Evolutionary conservation across 1,140 invertebrate genomes (phyloP), one percentile per base, ranked within the genome.

Genomic region (Ips typographus): DNA sequence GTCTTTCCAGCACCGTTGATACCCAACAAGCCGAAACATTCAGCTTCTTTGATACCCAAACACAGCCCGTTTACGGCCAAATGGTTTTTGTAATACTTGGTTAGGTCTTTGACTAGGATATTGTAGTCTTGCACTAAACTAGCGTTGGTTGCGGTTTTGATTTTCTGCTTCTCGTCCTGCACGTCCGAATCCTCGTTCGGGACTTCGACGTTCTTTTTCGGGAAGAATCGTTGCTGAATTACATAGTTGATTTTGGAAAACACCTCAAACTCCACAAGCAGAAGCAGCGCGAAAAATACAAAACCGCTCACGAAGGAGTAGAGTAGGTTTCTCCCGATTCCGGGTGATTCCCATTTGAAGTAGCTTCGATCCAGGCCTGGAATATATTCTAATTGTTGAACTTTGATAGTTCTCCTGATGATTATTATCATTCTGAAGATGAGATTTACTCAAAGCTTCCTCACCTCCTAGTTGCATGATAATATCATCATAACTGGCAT

Each of bases 11-110:
- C 79, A 36, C 93, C 93, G 80, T 95, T 95, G 2, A 93, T 86
- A 5, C 95, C 95, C 40, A 98, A 82, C 43, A 98, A 81, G 1
- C 95, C 95, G 80, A 97, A 97, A 77, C 94, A 96, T 83, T 97
- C 91, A 76, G 75, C 77, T 44, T 79, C 70, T 22, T 84, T 82
- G 2, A 84, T 77, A 41, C 81, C 86, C 65, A 94, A 85, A 76
- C 86, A 89, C 1, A 94, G 77, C 73, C 89, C 85, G 72, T 91
- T 85, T 0, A 94, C 92, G 2, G 92, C 93, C 37, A 87, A 77
- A 58, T 90, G 82, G 2, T 84, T 83, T 1, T 86, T 83, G 68
- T 91, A 92, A 74, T 86, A 87, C 77, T 94, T 94, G 2, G 86
- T 86, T 2, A 91, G 76, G 59, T 86, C 82, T 60, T 79, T 79